Evolutionary conservation across 2,888 invertebrate genomes (phyloP), one percentile per base, ranked within the genome.

Genomic region (Phyllotreta striolata): DNA sequence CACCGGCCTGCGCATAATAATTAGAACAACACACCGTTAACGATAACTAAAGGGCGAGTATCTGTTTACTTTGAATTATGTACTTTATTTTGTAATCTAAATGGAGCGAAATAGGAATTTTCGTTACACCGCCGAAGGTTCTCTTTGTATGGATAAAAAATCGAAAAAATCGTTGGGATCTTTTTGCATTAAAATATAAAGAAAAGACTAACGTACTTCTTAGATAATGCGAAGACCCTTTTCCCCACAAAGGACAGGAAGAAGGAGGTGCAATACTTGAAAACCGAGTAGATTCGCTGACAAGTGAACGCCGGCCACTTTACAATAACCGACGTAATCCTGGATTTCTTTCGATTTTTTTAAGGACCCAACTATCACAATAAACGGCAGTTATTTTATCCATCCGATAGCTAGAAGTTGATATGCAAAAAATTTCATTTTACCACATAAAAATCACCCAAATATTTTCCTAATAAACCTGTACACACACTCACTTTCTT

Each of bases 191-290:
- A 73, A 72, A 74, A 75, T 74, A 67, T 73, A 73, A 74, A 73
- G 63, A 74, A 73, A 71, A 65, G 69, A 54, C 72, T 71, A 78
- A 78, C 78, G 78, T 75, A 77, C 73, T 73, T 75, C 70, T 72
- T 70, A 58, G 38, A 54, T 49, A 56, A 54, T 35, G 59, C 41
- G 55, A 56, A 13, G 56, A 57, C 62, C 62, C 52, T 52, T 58
- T 8, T 7, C 34, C 34, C 13, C 44, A 77, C 74, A 78, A 78
- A 74, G 71, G 70, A 76, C 78, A 77, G 78, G 78, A 79, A 78
- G 75, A 69, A 74, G 78, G 78, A 74, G 78, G 78, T 72, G 74
- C 74, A 58, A 62, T 52, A 65, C 60, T 61, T 59, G 77, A 73
- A 77, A 78, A 70, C 66, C 67, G 78, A 78, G 76, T 74, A 71